phyloP scores from a whole-genome alignment of 1,140 invertebrate genomes.

The Proctacanthus coquilletti region DNA sequence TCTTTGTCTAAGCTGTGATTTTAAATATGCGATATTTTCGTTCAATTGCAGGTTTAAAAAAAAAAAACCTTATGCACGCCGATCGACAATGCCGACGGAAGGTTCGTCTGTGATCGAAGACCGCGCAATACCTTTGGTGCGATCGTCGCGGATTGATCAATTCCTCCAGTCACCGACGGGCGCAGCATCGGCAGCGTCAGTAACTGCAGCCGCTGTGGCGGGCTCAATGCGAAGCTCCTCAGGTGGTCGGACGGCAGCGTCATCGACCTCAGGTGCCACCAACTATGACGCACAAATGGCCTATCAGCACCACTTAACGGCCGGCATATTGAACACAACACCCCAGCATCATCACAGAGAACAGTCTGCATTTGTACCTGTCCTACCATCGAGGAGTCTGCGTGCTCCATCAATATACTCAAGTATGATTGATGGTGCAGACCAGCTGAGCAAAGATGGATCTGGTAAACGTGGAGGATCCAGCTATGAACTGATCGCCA shows the following conservation, averaged over 20 bases:
- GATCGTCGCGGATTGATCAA: slow-evolving; percentile 36
- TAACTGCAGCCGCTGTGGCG: slow-evolving; percentile 9
- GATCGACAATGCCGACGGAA: slow-evolving; percentile 24
- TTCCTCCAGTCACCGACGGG: slow-evolving; percentile 32
- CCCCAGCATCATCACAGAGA: slow-evolving; percentile 44
- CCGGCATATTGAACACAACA: slow-evolving; percentile 30
- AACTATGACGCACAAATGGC: slow-evolving; percentile 48
- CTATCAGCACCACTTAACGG: slow-evolving; percentile 49
- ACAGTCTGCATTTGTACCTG: slow-evolving; percentile 67
- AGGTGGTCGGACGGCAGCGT: slow-evolving; percentile 35
- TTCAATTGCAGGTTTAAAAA: too few species aligned
- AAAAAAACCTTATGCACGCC: too few species aligned
- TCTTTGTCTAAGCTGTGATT: too few species aligned
- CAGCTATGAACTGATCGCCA: slow-evolving; percentile 63
- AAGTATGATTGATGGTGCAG: slow-evolving; percentile 37
- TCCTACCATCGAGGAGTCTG: slow-evolving; percentile 58
- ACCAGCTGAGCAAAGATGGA: slow-evolving; percentile 34
- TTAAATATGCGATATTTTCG: too few species aligned
- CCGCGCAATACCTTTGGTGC: slow-evolving; percentile 22
- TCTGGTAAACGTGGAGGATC: slow-evolving; percentile 35
- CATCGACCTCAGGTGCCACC: slow-evolving; percentile 25
- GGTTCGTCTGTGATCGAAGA: slow-evolving; percentile 14
- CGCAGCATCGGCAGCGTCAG: slow-evolving; percentile 18
- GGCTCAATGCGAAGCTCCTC: slow-evolving; percentile 28
- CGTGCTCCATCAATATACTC: slow-evolving; percentile 41